These are phyloP conservation scores for Pituophis catenifer DNA, from an alignment of 2,113 vertebrate genomes.

Conservation along the genomic window DNA sequence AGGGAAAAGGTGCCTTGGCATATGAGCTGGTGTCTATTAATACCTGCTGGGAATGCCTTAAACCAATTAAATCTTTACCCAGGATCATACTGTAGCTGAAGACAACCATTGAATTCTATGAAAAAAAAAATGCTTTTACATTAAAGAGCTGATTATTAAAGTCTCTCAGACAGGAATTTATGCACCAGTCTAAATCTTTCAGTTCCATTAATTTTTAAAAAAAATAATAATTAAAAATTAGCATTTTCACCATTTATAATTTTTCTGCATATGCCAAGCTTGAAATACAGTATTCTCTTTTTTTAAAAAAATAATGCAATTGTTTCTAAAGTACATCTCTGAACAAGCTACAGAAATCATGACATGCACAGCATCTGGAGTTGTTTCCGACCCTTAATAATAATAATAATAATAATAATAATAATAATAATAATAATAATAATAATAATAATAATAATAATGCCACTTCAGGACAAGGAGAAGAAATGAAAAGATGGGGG, in stretches of 20 bases:
- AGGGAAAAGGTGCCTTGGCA: neutral
- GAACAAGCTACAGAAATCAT: neutral
- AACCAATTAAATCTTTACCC: neutral
- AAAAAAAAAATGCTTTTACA: neutral
- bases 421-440: neutral
- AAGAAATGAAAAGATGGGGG: neutral
- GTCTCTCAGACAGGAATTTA: neutral
- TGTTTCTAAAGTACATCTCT: neutral
- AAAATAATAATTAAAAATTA: neutral
- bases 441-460: neutral
- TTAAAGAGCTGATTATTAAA: neutral
- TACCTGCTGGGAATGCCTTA: neutral
- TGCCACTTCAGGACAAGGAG: neutral
- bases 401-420: neutral
- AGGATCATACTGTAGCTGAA: neutral
- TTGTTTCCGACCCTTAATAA: neutral
- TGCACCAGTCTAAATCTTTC: neutral
- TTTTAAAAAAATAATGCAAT: neutral
- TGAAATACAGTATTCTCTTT: neutral
- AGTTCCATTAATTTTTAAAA: neutral
- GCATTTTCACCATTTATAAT: neutral
- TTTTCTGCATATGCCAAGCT: neutral
- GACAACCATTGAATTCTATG: neutral
- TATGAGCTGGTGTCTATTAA: neutral
- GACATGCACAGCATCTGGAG: neutral